Evolutionary conservation across 1,140 invertebrate species (phyloP).

Genomic region (Mercenaria mercenaria): DNA sequence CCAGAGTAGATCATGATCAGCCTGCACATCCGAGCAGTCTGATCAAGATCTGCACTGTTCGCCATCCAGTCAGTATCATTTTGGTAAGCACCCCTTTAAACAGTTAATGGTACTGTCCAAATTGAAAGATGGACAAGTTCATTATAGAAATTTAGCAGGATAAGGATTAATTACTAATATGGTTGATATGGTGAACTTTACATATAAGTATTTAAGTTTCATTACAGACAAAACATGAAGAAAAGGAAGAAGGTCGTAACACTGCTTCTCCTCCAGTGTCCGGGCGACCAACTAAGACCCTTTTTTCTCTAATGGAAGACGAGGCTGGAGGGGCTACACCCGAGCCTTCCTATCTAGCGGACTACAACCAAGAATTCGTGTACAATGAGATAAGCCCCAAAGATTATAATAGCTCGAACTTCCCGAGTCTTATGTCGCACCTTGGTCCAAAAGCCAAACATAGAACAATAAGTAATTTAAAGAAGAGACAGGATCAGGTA

Average conservation of each 20-base stretch:
- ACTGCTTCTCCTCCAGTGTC: background rate
- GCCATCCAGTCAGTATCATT: no score
- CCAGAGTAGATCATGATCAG: no score
- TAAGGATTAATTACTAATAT: no score
- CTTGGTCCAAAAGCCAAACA: constrained; percentile 13
- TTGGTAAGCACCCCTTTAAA: no score
- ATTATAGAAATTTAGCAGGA: no score
- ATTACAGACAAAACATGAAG: background rate
- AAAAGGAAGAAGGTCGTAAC: background rate
- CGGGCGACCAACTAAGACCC: background rate
- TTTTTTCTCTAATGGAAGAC: background rate
- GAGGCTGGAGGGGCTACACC: background rate
- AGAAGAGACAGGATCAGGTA: background rate
- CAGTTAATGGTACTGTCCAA: no score
- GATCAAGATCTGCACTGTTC: no score
- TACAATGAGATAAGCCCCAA: constrained; percentile 1
- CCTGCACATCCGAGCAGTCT: no score
- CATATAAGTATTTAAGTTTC: no score
- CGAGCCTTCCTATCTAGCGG: background rate
- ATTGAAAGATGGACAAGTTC: no score
- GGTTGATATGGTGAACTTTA: no score
- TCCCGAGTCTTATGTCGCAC: constrained; percentile 18
- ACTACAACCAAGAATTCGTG: background rate
- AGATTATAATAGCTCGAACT: constrained; percentile 41
- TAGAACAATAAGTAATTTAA: background rate